Percentiles rank a stretch among this genome's conserved stretches.
These are phyloP conservation scores for Chrysochloris asiatica DNA, from an alignment of 2,113 vertebrate species.

Conservation along the genomic window DNA sequence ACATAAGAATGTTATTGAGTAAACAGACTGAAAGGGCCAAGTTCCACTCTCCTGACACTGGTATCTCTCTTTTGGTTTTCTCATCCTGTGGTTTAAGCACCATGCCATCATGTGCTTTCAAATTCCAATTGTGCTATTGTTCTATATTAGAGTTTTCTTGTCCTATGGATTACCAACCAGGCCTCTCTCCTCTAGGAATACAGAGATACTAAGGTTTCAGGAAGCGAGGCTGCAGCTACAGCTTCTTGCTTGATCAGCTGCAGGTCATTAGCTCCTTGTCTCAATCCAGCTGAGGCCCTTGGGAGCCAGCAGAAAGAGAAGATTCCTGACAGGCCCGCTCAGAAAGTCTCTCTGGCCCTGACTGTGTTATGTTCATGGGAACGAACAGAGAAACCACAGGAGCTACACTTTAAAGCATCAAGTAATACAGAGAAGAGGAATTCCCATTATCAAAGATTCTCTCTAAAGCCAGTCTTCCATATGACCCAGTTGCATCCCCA, in stretches of 20 bases:
- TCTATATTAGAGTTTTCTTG: background rate
- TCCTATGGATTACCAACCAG: background rate
- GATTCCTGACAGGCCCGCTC: background rate
- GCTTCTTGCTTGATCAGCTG: background rate
- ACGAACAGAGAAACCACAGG: background rate
- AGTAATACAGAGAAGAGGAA: background rate
- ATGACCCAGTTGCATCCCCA: rapidly evolving
- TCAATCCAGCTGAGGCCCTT: background rate
- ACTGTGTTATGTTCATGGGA: background rate
- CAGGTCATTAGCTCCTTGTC: background rate
- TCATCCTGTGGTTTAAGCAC: background rate
- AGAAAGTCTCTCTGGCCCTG: background rate
- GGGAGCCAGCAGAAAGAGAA: background rate
- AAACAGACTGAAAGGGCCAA: background rate
- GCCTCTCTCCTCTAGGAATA: background rate
- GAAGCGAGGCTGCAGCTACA: background rate
- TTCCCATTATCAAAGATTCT: background rate
- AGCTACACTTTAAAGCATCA: background rate
- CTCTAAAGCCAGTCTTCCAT: background rate
- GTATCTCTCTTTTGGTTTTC: background rate
- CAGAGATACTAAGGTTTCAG: background rate
- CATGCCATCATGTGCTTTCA: background rate
- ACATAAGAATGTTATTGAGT: background rate
- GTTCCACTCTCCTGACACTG: background rate
- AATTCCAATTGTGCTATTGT: background rate